These are phyloP conservation scores for Drosophila nr. medialis DNA, from an alignment of 2,888 invertebrate genomes.

Conservation along the genomic window DNA sequence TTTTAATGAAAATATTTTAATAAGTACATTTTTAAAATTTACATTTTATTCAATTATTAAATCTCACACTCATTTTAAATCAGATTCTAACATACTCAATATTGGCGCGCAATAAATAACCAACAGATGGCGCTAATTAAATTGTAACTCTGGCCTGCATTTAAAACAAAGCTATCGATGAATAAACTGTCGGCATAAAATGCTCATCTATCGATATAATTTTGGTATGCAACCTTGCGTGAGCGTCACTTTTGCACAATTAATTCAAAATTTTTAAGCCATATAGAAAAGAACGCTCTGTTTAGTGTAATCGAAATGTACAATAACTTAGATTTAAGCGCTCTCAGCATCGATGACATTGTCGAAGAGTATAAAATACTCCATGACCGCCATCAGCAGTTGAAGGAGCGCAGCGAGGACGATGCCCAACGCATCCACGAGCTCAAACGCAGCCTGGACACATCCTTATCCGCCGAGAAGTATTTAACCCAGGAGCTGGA, in stretches of 20 bases:
- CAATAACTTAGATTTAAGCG: constrained; percentile 64
- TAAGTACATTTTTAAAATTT: not conserved
- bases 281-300: not conserved
- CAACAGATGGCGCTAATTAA: constrained; percentile 33
- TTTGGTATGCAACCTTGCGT: not conserved
- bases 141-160: not conserved
- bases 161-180: not conserved
- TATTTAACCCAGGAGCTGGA: constrained; percentile 83
- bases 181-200: constrained; percentile 1
- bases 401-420: constrained; percentile 71
- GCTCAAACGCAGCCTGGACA: constrained; percentile 81
- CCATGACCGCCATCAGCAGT: constrained; percentile 68
- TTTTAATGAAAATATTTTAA: not conserved
- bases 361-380: constrained; percentile 81
- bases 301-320: constrained; percentile 49
- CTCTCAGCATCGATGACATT: constrained; percentile 78
- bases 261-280: constrained; percentile 44
- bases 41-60: not conserved
- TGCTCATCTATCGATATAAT: constrained; percentile 13
- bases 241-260: constrained; percentile 43
- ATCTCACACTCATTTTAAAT: not conserved
- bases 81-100: not conserved
- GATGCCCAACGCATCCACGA: constrained; percentile 83
- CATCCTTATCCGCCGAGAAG: constrained; percentile 77
- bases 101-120: not conserved